Evolutionary conservation across 1,140 invertebrate genomes (phyloP).

Genomic region (Daktulosphaira vitifoliae): DNA sequence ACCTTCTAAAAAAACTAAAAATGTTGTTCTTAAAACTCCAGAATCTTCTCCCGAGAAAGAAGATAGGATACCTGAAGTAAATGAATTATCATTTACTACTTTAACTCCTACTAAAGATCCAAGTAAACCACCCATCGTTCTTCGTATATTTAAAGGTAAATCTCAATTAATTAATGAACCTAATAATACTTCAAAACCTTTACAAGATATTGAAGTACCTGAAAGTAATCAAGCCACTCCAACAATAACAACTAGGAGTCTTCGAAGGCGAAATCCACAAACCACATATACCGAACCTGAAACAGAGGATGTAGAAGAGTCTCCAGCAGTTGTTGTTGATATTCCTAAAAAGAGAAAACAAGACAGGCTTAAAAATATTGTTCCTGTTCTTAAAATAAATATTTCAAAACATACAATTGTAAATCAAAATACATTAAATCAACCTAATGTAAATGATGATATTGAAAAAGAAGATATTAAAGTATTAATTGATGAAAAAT

Average conservation of each 20-base stretch:
- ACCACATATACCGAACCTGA: slow-evolving; percentile 29
- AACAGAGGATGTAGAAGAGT: slow-evolving; percentile 34
- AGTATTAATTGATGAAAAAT: neutral
- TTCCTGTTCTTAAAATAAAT: slow-evolving; percentile 28
- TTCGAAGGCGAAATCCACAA: slow-evolving; percentile 28
- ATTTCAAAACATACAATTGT: slow-evolving; percentile 14
- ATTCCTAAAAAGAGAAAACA: slow-evolving; percentile 24
- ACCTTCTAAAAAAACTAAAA: slow-evolving; percentile 7
- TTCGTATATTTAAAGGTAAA: slow-evolving; percentile 58
- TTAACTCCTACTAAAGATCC: slow-evolving; percentile 42
- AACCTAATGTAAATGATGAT: neutral
- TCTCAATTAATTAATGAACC: slow-evolving; percentile 41
- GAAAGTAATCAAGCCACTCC: slow-evolving; percentile 34
- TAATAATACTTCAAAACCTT: slow-evolving; percentile 10
- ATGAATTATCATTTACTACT: slow-evolving; percentile 18
- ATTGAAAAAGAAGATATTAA: neutral
- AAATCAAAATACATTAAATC: neutral
- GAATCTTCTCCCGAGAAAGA: slow-evolving; percentile 34
- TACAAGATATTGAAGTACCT: slow-evolving; percentile 24
- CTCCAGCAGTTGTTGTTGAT: slow-evolving; percentile 19
- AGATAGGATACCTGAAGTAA: slow-evolving; percentile 10
- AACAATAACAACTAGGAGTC: slow-evolving; percentile 32
- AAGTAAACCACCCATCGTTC: slow-evolving; percentile 55
- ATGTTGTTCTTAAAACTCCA: slow-evolving; percentile 33
- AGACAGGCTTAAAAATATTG: slow-evolving; percentile 17